Percentiles rank a stretch among this genome's conserved stretches.
phyloP scores from a whole-genome alignment of 2,888 invertebrate genomes.

The Spilosoma lubricipeda region DNA sequence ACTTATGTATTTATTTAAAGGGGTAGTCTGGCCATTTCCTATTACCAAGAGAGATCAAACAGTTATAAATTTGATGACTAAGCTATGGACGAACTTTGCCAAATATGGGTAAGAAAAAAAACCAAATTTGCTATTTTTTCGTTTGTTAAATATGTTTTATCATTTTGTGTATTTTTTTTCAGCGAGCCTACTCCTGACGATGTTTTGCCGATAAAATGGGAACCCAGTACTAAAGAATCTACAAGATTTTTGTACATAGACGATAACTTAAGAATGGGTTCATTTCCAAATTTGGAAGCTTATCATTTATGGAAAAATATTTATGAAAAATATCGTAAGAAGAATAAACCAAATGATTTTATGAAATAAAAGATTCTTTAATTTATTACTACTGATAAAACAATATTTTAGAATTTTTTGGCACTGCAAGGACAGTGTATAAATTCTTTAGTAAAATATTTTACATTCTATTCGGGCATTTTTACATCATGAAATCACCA shows the following conservation, averaged over 20 bases:
- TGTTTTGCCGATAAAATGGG: constrained; percentile 37
- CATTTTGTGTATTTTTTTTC: constrained; percentile 33
- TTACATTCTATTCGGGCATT: no score
- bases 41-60: constrained; percentile 61
- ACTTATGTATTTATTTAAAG: constrained; percentile 74
- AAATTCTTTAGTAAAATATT: no score
- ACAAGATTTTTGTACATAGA: constrained; percentile 62
- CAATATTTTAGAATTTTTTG: not conserved
- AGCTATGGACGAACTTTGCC: constrained; percentile 79
- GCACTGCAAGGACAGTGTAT: not conserved
- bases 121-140: not conserved
- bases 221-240: constrained; percentile 32
- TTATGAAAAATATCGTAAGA: constrained; percentile 57
- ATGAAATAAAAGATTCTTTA: not conserved
- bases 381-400: not conserved
- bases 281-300: constrained; percentile 58
- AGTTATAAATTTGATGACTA: constrained; percentile 71
- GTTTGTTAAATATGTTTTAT: not conserved
- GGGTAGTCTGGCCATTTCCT: constrained; percentile 65
- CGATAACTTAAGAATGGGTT: constrained; percentile 59
- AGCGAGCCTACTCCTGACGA: constrained; percentile 68
- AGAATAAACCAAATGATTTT: constrained; percentile 43
- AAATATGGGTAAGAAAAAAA: constrained; percentile 71
- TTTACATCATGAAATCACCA: no score
- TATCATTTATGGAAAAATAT: constrained; percentile 65